Evolutionary conservation across 2,113 vertebrate species (phyloP).

Genomic region (Orthonyx spaldingii): DNA sequence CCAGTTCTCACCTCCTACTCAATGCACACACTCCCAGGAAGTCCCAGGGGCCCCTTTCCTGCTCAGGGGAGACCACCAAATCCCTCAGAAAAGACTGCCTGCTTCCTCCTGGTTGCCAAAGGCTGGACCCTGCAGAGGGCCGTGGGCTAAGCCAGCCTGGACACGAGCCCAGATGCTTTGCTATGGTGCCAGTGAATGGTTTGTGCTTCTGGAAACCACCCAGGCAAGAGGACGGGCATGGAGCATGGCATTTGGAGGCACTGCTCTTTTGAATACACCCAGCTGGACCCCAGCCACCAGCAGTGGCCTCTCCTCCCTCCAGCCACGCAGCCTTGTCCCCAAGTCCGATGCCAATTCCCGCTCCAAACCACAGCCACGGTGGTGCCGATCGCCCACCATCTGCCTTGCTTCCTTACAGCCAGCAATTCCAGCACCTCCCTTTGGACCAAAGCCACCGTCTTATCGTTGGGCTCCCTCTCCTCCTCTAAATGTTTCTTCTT

Average conservation of each 20-base stretch:
- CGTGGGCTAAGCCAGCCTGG: not conserved
- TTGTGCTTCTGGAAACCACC: not conserved
- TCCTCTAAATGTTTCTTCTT: not conserved
- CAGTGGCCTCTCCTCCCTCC: not conserved
- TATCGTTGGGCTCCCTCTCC: not conserved
- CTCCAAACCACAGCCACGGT: not conserved
- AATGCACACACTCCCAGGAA: not conserved
- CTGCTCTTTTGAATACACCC: not conserved
- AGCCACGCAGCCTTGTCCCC: not conserved
- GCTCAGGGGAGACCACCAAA: not conserved
- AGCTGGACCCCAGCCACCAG: rapidly evolving
- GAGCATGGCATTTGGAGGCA: rapidly evolving
- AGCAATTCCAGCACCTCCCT: not conserved
- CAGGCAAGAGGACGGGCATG: not conserved
- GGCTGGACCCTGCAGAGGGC: not conserved
- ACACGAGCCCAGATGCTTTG: rapidly evolving
- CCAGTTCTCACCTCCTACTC: not conserved
- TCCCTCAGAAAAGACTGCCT: not conserved
- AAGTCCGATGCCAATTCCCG: rapidly evolving
- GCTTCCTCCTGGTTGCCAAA: not conserved
- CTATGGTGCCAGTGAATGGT: not conserved
- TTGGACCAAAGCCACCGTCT: not conserved
- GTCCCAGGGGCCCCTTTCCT: not conserved
- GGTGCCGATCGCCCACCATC: rapidly evolving
- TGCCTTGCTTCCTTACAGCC: not conserved